Evolutionary conservation across 2,797 vertebrate species (phyloP).

Genomic region (Phataginus tricuspis): DNA sequence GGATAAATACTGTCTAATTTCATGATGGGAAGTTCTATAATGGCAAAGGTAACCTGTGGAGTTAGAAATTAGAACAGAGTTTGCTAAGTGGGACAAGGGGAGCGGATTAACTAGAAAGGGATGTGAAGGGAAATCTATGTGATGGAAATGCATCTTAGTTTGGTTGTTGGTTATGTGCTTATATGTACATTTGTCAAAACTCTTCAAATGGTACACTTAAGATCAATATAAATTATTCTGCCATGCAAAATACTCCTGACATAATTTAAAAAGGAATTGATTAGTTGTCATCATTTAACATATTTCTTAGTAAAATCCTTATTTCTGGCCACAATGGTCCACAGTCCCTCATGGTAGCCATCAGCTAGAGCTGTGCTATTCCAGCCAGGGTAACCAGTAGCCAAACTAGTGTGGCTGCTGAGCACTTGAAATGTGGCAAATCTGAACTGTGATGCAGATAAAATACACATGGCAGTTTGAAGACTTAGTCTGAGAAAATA

Average conservation of each 20-base stretch:
- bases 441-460: neutral
- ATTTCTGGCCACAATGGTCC: neutral
- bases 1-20: neutral
- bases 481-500: neutral
- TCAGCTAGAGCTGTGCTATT: neutral
- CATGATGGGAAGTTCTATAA: neutral
- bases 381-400: neutral
- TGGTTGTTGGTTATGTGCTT: neutral
- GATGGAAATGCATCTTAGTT: neutral
- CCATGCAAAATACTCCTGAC: neutral
- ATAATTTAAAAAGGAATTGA: neutral
- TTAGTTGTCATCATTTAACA: constrained; percentile 5
- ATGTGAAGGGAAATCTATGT: neutral
- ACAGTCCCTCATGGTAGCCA: neutral
- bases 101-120: neutral
- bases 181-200: neutral
- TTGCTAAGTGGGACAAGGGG: neutral
- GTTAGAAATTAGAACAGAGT: neutral
- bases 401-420: neutral
- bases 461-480: neutral
- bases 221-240: neutral
- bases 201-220: neutral
- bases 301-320: constrained; percentile 30
- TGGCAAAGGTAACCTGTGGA: neutral
- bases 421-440: neutral